A percentile compares a stretch with the other conserved stretches of the same genome.
Conservation (phyloP, 2,888 invertebrate genomes). For the Xanthorhoe spadicearia region DNA sequence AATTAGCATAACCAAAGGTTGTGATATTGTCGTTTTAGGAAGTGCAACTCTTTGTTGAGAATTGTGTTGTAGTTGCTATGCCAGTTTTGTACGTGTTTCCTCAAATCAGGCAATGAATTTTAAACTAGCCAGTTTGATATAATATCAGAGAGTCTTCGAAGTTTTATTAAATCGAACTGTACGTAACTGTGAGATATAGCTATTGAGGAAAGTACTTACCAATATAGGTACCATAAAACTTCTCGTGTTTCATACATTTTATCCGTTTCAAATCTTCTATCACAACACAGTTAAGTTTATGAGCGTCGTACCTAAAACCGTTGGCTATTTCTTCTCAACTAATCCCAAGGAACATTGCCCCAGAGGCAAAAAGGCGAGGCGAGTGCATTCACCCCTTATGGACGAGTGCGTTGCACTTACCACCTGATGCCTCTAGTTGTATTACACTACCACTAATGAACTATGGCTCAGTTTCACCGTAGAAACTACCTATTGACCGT, state of each 20-base stretch:
- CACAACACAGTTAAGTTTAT: conserved; percentile 15
- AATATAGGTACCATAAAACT: too few relatives aligned
- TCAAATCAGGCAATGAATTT: neutral
- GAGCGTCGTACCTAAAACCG: conserved; percentile 22
- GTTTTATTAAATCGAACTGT: too few relatives aligned
- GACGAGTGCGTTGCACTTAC: conserved; percentile 65
- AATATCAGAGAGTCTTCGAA: too few relatives aligned
- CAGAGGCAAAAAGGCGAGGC: conserved; percentile 54
- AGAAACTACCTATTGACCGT: neutral
- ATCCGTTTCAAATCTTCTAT: conserved; percentile 3
- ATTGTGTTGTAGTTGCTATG: conserved; percentile 5
- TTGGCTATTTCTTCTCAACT: conserved; percentile 38
- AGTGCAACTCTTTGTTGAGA: conserved; percentile 23
- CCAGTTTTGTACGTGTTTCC: neutral
- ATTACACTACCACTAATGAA: conserved; percentile 18
- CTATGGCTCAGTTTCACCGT: conserved; percentile 10
- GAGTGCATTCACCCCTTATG: conserved; percentile 61
- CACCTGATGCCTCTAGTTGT: conserved; percentile 53
- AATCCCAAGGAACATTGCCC: conserved; percentile 50
- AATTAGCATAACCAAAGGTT: conserved; percentile 56
- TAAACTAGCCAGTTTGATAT: neutral
- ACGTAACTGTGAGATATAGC: neutral
- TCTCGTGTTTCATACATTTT: neutral
- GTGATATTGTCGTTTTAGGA: conserved; percentile 45
- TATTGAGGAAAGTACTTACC: too few relatives aligned